Percentiles rank a stretch among this genome's conserved stretches.
phyloP scores from a whole-genome alignment of 2,888 invertebrate genomes.

The Neelides folsomi region DNA sequence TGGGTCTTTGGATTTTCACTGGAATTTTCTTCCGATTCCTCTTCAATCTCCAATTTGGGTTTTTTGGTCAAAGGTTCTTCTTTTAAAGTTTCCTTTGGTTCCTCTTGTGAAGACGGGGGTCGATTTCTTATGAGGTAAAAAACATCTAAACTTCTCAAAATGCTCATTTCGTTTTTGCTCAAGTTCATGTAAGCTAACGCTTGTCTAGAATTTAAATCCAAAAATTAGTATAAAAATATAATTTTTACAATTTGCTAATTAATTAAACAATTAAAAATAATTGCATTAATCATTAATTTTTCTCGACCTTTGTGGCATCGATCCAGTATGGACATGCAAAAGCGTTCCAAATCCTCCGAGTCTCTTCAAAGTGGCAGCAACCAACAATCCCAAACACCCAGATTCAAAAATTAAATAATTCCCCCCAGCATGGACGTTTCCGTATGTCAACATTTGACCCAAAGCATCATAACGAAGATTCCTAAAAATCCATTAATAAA shows the following conservation, averaged over 20 bases:
- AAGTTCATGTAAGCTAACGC: slow-evolving; percentile 70
- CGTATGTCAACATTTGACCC: slow-evolving; percentile 69
- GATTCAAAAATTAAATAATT: slow-evolving; percentile 71
- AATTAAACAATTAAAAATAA: neutral
- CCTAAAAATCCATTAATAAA: slow-evolving; percentile 35
- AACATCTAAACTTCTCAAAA: slow-evolving; percentile 61
- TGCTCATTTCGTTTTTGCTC: slow-evolving; percentile 51
- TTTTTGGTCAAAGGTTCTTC: neutral
- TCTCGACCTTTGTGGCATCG: slow-evolving; percentile 53
- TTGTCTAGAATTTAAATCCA: slow-evolving; percentile 38
- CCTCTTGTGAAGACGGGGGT: neutral
- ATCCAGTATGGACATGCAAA: slow-evolving; percentile 66
- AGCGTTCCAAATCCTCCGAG: slow-evolving; percentile 49
- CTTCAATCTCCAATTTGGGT: neutral
- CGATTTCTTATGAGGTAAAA: slow-evolving; percentile 46
- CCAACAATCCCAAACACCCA: slow-evolving; percentile 68
- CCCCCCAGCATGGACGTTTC: slow-evolving; percentile 64
- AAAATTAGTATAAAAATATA: neutral
- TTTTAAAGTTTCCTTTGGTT: neutral
- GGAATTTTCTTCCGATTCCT: neutral
- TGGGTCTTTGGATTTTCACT: no score
- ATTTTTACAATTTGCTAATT: no score
- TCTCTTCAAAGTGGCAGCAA: slow-evolving; percentile 64
- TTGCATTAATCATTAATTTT: neutral
- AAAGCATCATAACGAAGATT: slow-evolving; percentile 74